These are phyloP conservation scores for Pemphredon lugubris DNA, from an alignment of 2,888 invertebrate species.

Conservation along the genomic window DNA sequence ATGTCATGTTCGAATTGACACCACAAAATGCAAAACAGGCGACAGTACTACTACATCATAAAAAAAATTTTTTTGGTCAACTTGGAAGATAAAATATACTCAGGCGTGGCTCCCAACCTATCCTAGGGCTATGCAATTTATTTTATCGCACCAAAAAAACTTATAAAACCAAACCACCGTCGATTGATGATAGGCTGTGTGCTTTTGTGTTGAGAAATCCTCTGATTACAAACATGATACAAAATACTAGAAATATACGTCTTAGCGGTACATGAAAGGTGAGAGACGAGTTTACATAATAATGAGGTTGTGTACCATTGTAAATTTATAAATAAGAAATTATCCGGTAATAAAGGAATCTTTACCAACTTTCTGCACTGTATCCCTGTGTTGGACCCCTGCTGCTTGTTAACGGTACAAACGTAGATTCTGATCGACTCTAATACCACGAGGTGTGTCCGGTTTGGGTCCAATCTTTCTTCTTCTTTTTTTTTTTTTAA, in stretches of 20 bases:
- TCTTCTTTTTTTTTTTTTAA: not conserved
- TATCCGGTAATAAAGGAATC: slow-evolving; percentile 65
- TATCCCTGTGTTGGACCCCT: slow-evolving; percentile 82
- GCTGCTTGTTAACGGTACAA: slow-evolving; percentile 74
- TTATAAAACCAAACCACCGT: slow-evolving; percentile 72
- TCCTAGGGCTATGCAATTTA: slow-evolving; percentile 79
- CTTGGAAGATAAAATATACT: slow-evolving; percentile 77
- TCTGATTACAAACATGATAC: slow-evolving; percentile 77
- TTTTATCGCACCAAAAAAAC: slow-evolving; percentile 78
- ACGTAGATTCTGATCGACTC: slow-evolving; percentile 68
- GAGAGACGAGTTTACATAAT: slow-evolving; percentile 80
- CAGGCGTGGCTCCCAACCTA: slow-evolving; percentile 76
- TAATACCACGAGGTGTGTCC: slow-evolving; percentile 61
- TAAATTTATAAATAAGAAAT: slow-evolving; percentile 69
- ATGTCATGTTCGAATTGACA: slow-evolving; percentile 77
- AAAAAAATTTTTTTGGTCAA: slow-evolving; percentile 78
- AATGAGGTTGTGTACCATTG: slow-evolving; percentile 76
- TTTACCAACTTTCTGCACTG: slow-evolving; percentile 78
- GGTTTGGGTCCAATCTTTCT: too few relatives aligned
- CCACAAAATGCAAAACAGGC: slow-evolving; percentile 75
- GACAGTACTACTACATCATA: slow-evolving; percentile 72
- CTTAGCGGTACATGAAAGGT: slow-evolving; percentile 79
- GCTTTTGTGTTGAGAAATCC: slow-evolving; percentile 78
- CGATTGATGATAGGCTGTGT: slow-evolving; percentile 78
- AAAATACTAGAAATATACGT: slow-evolving; percentile 75